Conservation (phyloP, 2,797 vertebrate species). For the Hoplostethus mediterraneus region DNA sequence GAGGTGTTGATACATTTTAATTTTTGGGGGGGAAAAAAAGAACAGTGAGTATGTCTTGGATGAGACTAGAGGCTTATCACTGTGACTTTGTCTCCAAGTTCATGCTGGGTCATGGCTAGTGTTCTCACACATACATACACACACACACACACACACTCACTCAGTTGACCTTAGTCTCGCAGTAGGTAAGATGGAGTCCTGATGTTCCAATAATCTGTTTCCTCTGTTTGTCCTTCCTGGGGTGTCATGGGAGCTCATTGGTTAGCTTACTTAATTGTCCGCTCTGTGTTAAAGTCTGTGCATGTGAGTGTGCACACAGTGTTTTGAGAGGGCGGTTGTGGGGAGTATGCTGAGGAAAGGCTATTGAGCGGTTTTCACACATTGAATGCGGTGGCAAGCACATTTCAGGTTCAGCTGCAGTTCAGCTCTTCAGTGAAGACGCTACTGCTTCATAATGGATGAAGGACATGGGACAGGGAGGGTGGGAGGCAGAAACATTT, state of each 20-base stretch:
- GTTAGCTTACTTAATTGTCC: slow-evolving; percentile 34
- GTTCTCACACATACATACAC: not conserved
- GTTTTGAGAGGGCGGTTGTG: slow-evolving; percentile 15
- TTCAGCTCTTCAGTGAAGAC: slow-evolving; percentile 16
- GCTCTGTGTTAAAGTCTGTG: slow-evolving; percentile 21
- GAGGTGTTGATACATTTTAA: not conserved
- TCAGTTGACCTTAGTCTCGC: slow-evolving; percentile 44
- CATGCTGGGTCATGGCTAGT: not conserved
- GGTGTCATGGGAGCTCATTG: slow-evolving; percentile 63
- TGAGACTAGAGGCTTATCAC: slow-evolving; percentile 14
- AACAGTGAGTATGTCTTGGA: slow-evolving; percentile 26
- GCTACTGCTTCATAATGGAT: not conserved
- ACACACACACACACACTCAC: slow-evolving; percentile 11
- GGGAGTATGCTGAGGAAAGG: slow-evolving; percentile 11
- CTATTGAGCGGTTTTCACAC: slow-evolving; percentile 17
- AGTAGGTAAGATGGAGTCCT: slow-evolving; percentile 45
- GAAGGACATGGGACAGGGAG: not conserved
- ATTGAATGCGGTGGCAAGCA: slow-evolving; percentile 2
- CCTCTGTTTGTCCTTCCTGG: slow-evolving; percentile 21
- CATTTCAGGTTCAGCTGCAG: slow-evolving; percentile 36
- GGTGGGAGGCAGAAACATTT: not conserved
- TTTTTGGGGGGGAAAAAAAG: not conserved
- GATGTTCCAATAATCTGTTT: slow-evolving; percentile 54
- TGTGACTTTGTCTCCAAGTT: not conserved
- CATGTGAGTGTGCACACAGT: slow-evolving; percentile 3